Conservation (phyloP, 2,797 vertebrate genomes). For the Phrynocephalus vlangalii region DNA sequence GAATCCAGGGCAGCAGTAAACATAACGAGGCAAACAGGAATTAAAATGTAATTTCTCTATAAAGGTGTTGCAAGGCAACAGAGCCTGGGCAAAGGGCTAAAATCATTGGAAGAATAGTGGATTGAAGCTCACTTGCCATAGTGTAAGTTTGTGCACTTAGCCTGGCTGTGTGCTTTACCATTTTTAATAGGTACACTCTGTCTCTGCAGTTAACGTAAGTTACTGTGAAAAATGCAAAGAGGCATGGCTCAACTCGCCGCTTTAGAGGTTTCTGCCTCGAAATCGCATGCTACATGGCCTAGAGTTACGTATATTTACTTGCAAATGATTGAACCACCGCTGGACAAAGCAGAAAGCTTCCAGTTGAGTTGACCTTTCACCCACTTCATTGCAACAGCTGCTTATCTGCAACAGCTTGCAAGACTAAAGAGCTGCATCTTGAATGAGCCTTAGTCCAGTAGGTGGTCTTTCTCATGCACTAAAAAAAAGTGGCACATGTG, state of each 20-base stretch:
- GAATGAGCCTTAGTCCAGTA: constrained; percentile 72
- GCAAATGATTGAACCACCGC: constrained; percentile 43
- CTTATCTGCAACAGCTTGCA: constrained; percentile 80
- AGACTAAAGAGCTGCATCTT: constrained; percentile 71
- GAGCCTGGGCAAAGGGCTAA: neutral
- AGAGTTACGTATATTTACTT: constrained; percentile 3
- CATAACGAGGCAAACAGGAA: neutral
- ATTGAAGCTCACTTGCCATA: neutral
- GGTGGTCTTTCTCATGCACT: constrained; percentile 67
- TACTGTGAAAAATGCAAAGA: neutral
- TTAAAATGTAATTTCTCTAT: neutral
- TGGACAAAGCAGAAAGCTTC: constrained; percentile 63
- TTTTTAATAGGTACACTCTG: neutral
- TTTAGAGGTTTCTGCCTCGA: constrained; percentile 20
- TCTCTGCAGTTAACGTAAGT: neutral
- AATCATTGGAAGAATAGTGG: neutral
- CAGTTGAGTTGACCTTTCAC: constrained; percentile 76
- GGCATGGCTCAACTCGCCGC: neutral
- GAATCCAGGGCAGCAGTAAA: neutral
- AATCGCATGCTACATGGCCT: neutral
- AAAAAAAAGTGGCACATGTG: constrained; percentile 28
- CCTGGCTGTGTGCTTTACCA: neutral
- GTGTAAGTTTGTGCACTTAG: neutral
- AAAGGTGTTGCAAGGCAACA: neutral
- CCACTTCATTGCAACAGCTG: constrained; percentile 80